Conservation (phyloP, 2,888 invertebrate species). For the Caenorhabditis doughertyi region DNA sequence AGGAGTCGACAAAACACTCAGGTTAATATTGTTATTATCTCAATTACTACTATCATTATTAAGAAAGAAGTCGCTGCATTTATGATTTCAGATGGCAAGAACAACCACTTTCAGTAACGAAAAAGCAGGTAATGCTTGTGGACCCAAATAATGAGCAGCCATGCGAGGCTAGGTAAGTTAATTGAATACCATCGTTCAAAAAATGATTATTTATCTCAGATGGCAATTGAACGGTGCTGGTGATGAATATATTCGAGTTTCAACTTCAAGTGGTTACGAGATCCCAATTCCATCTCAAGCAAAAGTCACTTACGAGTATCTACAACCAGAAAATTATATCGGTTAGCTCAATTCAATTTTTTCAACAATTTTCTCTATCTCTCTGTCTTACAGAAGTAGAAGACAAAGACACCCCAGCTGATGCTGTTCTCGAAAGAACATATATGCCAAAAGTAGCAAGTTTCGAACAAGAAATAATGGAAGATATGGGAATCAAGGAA, state of each 20-base stretch:
- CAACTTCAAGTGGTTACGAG: constrained; percentile 76
- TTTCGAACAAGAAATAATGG: constrained; percentile 80
- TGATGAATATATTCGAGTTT: constrained; percentile 77
- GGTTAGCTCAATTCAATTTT: constrained; percentile 55
- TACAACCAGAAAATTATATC: constrained; percentile 77
- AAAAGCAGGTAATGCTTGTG: constrained; percentile 79
- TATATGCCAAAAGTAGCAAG: constrained; percentile 78
- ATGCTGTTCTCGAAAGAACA: constrained; percentile 76
- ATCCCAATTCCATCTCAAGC: constrained; percentile 81
- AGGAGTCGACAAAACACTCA: constrained; percentile 70
- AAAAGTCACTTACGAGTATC: constrained; percentile 79
- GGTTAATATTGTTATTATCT: constrained; percentile 25
- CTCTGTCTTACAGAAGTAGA: constrained; percentile 78
- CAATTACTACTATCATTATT: too few species aligned
- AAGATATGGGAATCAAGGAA: constrained; percentile 75
- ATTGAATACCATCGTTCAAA: background rate
- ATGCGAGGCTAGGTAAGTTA: constrained; percentile 68
- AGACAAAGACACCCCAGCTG: constrained; percentile 78
- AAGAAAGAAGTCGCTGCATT: background rate
- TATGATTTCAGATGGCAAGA: constrained; percentile 68
- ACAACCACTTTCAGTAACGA: constrained; percentile 75
- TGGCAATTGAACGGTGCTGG: constrained; percentile 74
- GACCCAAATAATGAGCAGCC: constrained; percentile 81
- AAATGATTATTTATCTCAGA: too few species aligned
- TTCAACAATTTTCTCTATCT: background rate